Conservation (phyloP, 2,888 invertebrate genomes). For the Chaitophorus viminalis region DNA sequence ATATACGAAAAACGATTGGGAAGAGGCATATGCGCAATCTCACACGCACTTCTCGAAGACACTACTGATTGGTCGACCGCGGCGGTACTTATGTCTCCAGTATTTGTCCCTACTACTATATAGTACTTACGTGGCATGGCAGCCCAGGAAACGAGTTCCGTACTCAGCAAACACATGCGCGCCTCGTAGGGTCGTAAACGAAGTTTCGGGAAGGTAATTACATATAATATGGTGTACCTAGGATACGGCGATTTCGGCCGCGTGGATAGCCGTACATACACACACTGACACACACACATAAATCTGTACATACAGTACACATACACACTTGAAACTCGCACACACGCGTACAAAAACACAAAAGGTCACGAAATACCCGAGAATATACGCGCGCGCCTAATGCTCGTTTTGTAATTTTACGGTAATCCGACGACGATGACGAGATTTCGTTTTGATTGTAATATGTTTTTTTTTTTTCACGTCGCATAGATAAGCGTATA, state of each 20-base stretch:
- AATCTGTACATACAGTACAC: no score
- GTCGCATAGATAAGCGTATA: not conserved
- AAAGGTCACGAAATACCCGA: not conserved
- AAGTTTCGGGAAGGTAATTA: conserved; percentile 29
- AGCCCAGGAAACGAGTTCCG: not conserved
- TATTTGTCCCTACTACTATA: no score
- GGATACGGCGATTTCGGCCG: not conserved
- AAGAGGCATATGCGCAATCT: no score
- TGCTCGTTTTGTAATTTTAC: conserved; percentile 3
- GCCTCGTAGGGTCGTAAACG: conserved; percentile 17
- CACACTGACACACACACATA: not conserved
- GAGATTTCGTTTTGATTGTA: not conserved
- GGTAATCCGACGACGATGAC: not conserved
- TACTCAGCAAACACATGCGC: not conserved
- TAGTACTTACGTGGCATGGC: no score
- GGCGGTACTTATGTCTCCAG: no score
- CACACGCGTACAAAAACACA: not conserved
- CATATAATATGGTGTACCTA: no score
- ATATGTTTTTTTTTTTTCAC: not conserved
- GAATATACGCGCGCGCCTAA: not conserved
- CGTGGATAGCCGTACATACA: not conserved
- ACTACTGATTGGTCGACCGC: not conserved
- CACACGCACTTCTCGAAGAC: no score
- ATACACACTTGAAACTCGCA: not conserved
- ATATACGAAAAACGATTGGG: no score